phyloP scores from a whole-genome alignment of 2,797 vertebrate genomes.

The Sarcophilus harrisii region DNA sequence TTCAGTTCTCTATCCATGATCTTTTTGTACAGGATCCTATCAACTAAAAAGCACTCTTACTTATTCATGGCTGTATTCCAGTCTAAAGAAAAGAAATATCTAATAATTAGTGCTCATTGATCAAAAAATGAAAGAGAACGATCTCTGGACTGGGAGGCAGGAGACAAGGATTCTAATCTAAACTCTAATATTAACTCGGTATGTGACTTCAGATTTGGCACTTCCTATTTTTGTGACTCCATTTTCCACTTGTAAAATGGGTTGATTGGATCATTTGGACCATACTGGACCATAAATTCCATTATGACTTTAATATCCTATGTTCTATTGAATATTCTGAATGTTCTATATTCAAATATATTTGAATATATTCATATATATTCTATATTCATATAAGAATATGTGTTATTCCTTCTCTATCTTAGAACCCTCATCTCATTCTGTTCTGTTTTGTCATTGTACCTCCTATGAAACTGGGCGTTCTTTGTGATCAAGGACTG shows the following conservation, averaged over 20 bases:
- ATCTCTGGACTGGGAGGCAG: background rate
- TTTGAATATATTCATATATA: no score
- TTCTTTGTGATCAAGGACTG: background rate
- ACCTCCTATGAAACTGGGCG: background rate
- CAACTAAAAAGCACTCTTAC: background rate
- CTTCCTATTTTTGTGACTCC: background rate
- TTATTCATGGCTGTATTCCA: background rate
- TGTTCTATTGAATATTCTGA: background rate
- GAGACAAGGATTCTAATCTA: background rate
- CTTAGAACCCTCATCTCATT: background rate
- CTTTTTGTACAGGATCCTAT: background rate
- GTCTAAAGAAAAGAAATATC: background rate
- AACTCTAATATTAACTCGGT: background rate
- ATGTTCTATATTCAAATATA: no score
- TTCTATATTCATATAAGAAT: background rate
- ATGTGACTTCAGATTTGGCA: background rate
- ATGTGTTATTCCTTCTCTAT: background rate
- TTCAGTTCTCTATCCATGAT: background rate
- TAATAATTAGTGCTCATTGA: background rate
- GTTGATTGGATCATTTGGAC: background rate
- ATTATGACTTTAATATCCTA: background rate
- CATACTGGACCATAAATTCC: background rate
- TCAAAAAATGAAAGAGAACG: background rate
- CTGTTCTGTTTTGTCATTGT: background rate
- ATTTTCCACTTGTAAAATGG: background rate